Percentiles rank a stretch among this genome's conserved stretches.
Evolutionary conservation across 2,888 invertebrate genomes (phyloP).

Genomic region (Metacarcinus magister): DNA sequence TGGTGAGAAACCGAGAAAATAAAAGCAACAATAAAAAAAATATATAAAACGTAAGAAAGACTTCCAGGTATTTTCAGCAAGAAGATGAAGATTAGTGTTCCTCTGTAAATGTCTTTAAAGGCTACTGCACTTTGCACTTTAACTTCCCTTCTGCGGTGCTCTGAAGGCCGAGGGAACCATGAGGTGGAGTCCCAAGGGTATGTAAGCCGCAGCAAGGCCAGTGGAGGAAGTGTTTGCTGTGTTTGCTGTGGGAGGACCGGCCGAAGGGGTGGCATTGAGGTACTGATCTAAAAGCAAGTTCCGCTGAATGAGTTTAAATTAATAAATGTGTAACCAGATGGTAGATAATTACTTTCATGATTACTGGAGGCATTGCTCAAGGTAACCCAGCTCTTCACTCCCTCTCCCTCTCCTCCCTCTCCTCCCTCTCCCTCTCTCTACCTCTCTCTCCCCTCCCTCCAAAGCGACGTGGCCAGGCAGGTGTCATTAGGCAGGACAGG

Average conservation of each 20-base stretch:
- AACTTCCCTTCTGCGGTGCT: conserved; percentile 7
- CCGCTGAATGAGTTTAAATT: conserved; percentile 50
- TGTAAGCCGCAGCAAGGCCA: not conserved
- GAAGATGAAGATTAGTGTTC: not conserved
- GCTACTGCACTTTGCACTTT: conserved; percentile 48
- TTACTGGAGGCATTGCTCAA: conserved; percentile 7
- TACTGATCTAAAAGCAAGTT: not conserved
- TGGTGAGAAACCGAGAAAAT: not conserved
- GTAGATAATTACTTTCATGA: conserved; percentile 52
- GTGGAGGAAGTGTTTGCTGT: not conserved
- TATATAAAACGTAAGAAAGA: not conserved
- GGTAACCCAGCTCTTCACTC: not conserved
- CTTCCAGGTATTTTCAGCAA: not conserved
- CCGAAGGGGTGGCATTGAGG: not conserved
- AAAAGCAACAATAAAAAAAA: not conserved
- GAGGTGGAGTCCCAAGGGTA: not conserved
- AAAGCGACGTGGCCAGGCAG: not conserved
- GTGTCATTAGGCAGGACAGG: not conserved
- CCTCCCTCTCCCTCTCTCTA: conserved; percentile 1
- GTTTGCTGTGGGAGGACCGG: not conserved
- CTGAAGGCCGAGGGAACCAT: not conserved
- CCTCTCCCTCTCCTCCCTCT: not conserved
- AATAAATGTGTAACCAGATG: conserved; percentile 63
- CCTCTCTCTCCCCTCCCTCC: not conserved
- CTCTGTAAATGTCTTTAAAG: conserved; percentile 22